These are phyloP conservation scores for Sympetrum striolatum DNA, from an alignment of 2,888 invertebrate genomes.

Conservation along the genomic window DNA sequence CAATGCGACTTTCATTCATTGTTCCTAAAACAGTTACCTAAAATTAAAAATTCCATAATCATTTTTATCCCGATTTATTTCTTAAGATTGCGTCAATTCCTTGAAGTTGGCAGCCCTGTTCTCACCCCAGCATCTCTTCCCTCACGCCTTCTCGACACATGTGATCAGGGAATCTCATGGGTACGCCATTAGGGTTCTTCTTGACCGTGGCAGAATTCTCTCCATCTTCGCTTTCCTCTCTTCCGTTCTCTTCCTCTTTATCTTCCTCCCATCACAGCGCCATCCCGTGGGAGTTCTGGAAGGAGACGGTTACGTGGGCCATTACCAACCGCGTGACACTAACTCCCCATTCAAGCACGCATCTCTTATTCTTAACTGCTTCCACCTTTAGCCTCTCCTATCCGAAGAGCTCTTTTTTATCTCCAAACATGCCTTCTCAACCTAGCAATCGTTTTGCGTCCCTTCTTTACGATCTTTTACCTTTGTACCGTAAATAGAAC, in stretches of 20 bases:
- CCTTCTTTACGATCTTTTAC: background rate
- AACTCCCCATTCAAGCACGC: constrained; percentile 35
- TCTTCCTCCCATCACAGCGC: background rate
- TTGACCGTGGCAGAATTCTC: constrained; percentile 17
- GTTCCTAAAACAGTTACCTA: no score
- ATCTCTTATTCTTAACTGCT: constrained; percentile 43
- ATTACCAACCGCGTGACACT: constrained; percentile 33
- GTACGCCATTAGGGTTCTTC: constrained; percentile 35
- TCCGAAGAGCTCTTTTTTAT: background rate
- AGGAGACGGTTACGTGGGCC: constrained; percentile 18
- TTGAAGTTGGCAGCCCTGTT: background rate
- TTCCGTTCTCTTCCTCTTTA: background rate
- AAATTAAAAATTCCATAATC: background rate
- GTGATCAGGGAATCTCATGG: constrained; percentile 24
- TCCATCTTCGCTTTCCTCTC: background rate
- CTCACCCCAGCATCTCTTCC: background rate
- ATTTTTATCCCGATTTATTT: background rate
- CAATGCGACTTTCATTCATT: no score
- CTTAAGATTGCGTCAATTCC: background rate
- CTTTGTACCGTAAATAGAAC: no score
- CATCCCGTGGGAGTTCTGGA: background rate
- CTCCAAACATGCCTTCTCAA: background rate
- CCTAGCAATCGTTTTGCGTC: background rate
- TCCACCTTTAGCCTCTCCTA: background rate
- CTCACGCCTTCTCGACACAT: constrained; percentile 3